Evolutionary conservation across 2,888 invertebrate species (phyloP), one percentile per base, ranked within the genome.

Genomic region (Andrena trimmerana): DNA sequence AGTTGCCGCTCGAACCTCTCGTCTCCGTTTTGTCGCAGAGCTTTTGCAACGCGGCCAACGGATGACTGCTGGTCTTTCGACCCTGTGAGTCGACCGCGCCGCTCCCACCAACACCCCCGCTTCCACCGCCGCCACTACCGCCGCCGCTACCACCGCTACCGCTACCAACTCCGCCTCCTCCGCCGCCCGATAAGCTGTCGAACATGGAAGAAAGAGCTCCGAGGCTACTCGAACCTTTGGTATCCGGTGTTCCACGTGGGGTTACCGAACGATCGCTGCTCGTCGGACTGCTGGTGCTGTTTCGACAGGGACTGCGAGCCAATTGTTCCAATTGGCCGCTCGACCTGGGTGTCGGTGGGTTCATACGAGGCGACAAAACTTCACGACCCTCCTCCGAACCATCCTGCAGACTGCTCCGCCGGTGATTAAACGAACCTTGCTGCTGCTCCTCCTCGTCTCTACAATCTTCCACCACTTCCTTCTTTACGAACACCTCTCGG

Each of bases 11-110:
- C 16, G 91, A 87, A 42, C 96, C 96, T 86, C 96, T 96, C 24
- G 96, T 97, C 94, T 98, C 98, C 87, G 98, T 98, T 95, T 98
- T 99, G 94, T 99, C 99, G 95, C 99, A 98, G 33, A 99, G 96
- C 94, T 99, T 99, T 93, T 99, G 99, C 74, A 99, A 95, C 1
- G 99, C 99, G 27, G 99, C 98, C 89, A 99, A 94, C 6, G 99
- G 99, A 94, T 99, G 98, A 90, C 98, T 97, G 81, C 96, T 96
- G 13, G 96, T 95, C 88, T 96, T 96, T 60, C 96, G 96, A 1
- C 96, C 96, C 5, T 96, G 95, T 78, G 95, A 94, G 13, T 96
- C 95, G 72, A 95, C 94, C 27, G 91, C 86, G 42, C 89, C 88
- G n/a, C 92, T 90, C 20, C 87, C 83, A 10, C 95, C 94, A 10